These are phyloP conservation scores for Tadarida brasiliensis DNA, from an alignment of 2,797 vertebrate genomes.

Conservation along the genomic window DNA sequence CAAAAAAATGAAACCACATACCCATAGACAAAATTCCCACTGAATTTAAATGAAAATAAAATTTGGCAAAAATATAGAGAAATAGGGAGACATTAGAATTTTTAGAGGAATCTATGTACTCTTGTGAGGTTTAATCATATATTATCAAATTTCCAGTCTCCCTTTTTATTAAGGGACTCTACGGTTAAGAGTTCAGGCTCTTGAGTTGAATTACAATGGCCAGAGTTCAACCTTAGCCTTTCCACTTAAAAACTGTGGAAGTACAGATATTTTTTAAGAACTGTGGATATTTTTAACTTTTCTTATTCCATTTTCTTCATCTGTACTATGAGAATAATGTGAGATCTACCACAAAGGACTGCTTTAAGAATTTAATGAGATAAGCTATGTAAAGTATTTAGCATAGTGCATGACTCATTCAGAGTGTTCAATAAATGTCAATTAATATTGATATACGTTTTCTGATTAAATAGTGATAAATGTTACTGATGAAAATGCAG, in stretches of 20 bases:
- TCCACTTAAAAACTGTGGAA: neutral
- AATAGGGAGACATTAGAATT: neutral
- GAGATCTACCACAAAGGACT: neutral
- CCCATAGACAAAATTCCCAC: neutral
- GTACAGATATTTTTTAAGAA: neutral
- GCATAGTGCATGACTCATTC: neutral
- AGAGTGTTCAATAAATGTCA: conserved; percentile 19
- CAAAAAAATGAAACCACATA: neutral
- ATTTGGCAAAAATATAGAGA: neutral
- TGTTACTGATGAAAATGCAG: neutral
- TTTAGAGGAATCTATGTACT: neutral
- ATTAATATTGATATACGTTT: neutral
- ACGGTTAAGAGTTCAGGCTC: neutral
- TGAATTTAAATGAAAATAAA: neutral
- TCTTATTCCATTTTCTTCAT: neutral
- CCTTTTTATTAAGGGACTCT: neutral
- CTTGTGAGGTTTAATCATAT: neutral
- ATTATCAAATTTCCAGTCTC: neutral
- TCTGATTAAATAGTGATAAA: conserved; percentile 31
- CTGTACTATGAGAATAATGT: neutral
- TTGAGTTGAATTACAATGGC: neutral
- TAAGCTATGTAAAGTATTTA: conserved; percentile 13
- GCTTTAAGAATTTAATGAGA: conserved; percentile 31
- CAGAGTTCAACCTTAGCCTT: neutral
- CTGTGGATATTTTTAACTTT: neutral